Evolutionary conservation across 2,797 vertebrate species (phyloP).

Genomic region (Gallinago nigripennis): DNA sequence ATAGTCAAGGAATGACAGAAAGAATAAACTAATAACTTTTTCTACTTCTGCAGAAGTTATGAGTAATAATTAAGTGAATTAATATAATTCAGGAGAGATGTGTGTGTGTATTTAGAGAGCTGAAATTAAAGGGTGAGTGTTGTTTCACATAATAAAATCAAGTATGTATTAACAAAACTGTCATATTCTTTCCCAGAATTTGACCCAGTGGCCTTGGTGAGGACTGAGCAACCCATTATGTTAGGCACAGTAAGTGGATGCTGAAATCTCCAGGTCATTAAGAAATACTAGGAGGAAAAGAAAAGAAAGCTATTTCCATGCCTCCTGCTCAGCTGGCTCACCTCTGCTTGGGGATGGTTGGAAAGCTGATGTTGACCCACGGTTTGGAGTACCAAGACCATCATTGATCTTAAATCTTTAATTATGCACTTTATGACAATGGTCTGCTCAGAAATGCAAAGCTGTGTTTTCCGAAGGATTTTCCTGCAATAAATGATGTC

Average conservation of each 20-base stretch:
- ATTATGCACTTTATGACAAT: background rate
- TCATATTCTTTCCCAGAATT: background rate
- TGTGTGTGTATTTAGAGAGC: background rate
- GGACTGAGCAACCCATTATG: rapidly evolving
- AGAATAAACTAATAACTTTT: background rate
- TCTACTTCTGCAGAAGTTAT: background rate
- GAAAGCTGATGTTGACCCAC: background rate
- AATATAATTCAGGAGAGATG: background rate
- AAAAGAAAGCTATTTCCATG: background rate
- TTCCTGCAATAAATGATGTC: background rate
- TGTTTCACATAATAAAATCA: background rate
- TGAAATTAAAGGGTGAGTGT: background rate
- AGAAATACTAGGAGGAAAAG: background rate
- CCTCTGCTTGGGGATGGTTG: background rate
- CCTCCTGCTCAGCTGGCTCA: background rate
- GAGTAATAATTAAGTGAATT: background rate
- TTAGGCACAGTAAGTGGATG: background rate
- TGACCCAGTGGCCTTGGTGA: background rate
- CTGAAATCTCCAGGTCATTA: background rate
- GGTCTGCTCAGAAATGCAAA: background rate
- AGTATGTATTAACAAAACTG: background rate
- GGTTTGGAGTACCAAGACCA: background rate
- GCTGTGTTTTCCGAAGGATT: background rate
- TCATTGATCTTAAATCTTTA: background rate
- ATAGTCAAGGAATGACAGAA: background rate